Base-by-base conservation (phyloP, 2,888 invertebrate genomes). In the Globia sparganii region DNA sequence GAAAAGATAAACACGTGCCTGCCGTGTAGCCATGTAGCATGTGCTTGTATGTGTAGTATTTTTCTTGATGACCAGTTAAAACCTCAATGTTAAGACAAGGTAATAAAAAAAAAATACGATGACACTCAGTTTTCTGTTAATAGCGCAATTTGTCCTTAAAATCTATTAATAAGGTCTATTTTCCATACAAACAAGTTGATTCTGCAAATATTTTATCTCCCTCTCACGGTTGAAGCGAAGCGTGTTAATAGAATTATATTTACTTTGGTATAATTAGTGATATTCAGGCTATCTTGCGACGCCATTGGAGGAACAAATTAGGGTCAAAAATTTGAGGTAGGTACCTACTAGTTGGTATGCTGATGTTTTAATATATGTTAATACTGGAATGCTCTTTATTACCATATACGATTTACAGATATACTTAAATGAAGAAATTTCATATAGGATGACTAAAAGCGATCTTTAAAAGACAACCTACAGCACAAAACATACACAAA, bases 141-240 rank as follows among this genome's bases (percentile, higher is more conserved):
- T 67, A 76, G 28, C 13, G n/a, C 61, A 68, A 61, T 58, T 56
- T 75, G 80, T 78, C 86, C 80, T 81, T 77, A 72, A 62, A 69
- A 40, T 58, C 75, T 80, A 84, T 80, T 80, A 72, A 72, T 79
- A 82, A 56, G 11, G 18, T 34, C n/a, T 73, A 66, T 82, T 81
- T 80, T 71, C 78, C 67, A 77, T 62, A 66, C 74, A 72, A 83
- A 77, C 77, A 81, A 72, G 69, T 61, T 71, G 53, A 65, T 56
- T 80, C 58, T 69, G 75, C 72, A 80, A 80, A 84, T 75, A 84
- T 84, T 80, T 77, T 75, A 78, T 80, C 75, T 80, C 34, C 58
- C 75, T 76, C 80, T 76, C 74, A 75, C 58, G 78, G 77, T 75
- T 72, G 18, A n/a, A 73, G 37, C 68, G 65, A 43, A n/a, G 37